A percentile compares a stretch with the other conserved stretches of the same genome.
Evolutionary conservation across 1,140 invertebrate species (phyloP).

Genomic region (Ostrea denselamellosa): DNA sequence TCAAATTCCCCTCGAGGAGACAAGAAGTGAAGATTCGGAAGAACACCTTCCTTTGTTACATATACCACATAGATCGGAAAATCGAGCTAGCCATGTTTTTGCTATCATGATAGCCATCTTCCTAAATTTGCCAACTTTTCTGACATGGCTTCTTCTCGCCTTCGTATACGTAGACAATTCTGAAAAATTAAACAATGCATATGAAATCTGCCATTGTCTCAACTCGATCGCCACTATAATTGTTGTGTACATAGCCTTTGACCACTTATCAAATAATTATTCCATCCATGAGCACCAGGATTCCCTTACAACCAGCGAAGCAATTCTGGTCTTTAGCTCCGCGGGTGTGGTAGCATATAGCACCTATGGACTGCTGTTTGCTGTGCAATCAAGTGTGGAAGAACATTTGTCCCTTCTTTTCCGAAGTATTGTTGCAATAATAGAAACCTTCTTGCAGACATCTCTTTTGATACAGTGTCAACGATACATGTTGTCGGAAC

Average conservation of each 20-base stretch:
- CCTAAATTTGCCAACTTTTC: background rate
- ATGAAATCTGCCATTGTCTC: background rate
- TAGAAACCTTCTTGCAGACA: slow-evolving; percentile 18
- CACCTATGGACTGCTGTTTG: slow-evolving; percentile 11
- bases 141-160: background rate
- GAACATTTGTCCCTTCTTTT: background rate
- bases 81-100: background rate
- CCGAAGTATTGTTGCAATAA: background rate
- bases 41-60: background rate
- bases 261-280: background rate
- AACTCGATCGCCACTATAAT: background rate
- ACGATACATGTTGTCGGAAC: background rate
- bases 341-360: background rate
- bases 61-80: background rate
- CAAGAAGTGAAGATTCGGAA: background rate
- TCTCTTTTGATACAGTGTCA: slow-evolving; percentile 34
- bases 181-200: background rate
- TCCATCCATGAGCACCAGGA: background rate
- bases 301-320: background rate
- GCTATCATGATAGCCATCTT: background rate
- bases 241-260: background rate
- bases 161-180: background rate
- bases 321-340: background rate
- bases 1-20: background rate
- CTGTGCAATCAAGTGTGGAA: background rate